Conservation (phyloP, 2,888 invertebrate species). For the Cheiracanthium punctorium region DNA sequence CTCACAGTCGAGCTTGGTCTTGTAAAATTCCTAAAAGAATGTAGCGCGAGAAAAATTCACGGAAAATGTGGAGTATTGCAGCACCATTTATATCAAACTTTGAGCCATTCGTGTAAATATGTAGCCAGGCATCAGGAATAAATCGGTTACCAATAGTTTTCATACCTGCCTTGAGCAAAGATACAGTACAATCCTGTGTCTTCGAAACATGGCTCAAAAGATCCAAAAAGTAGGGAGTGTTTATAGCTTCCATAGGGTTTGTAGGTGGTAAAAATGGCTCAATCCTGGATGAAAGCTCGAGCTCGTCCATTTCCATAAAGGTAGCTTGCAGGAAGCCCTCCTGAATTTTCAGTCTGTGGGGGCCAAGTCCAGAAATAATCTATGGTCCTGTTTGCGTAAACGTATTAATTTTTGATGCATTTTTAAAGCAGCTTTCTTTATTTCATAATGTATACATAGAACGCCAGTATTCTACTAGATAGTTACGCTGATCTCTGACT, state of each 20-base stretch:
- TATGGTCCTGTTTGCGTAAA: background rate
- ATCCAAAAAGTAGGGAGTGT: background rate
- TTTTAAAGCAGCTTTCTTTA: background rate
- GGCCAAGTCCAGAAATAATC: background rate
- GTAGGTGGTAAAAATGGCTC: background rate
- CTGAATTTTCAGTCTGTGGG: background rate
- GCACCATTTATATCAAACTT: background rate
- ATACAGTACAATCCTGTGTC: background rate
- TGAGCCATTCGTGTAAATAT: background rate
- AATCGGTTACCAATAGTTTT: background rate
- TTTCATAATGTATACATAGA: background rate
- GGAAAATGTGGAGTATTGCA: background rate
- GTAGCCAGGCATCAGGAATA: background rate
- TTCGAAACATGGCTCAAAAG: background rate
- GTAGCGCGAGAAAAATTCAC: background rate
- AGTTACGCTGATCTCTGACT: too few species aligned
- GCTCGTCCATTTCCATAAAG: background rate
- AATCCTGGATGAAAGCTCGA: background rate
- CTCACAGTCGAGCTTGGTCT: background rate
- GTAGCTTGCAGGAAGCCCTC: background rate
- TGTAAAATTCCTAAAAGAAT: background rate
- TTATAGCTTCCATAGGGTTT: background rate
- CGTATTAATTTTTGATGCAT: background rate
- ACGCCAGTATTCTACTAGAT: conserved; percentile 7
- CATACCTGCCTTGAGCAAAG: too few species aligned